phyloP scores from a whole-genome alignment of 2,113 vertebrate genomes.

The Hippocampus mohnikei region DNA sequence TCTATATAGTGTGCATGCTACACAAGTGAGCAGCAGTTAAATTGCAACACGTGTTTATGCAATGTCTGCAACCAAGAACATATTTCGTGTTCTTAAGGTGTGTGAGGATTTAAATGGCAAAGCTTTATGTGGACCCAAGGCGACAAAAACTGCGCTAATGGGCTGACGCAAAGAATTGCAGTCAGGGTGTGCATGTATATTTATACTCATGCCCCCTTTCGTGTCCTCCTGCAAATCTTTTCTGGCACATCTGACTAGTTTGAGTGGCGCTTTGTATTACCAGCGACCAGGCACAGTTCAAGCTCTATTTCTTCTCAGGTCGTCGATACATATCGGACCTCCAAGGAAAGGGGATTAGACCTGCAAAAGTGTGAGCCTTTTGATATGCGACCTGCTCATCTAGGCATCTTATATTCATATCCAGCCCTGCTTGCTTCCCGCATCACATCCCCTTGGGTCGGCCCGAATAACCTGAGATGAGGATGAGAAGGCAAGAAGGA shows the following conservation, averaged over 20 bases:
- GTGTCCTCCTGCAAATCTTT: constrained; percentile 66
- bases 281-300: constrained; percentile 58
- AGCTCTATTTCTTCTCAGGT: constrained; percentile 56
- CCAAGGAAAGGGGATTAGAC: constrained; percentile 64
- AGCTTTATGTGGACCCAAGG: constrained; percentile 27
- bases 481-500: constrained; percentile 32
- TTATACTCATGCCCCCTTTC: constrained; percentile 65
- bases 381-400: constrained; percentile 65
- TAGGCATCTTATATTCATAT: constrained; percentile 64
- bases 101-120: constrained; percentile 32
- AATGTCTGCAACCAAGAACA: not conserved
- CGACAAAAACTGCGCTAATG: constrained; percentile 55
- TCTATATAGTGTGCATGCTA: not conserved
- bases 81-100: constrained; percentile 16
- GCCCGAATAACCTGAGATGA: constrained; percentile 60
- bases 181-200: constrained; percentile 68
- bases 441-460: constrained; percentile 18
- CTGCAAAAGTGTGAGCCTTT: constrained; percentile 58
- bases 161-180: constrained; percentile 62
- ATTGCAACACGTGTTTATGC: not conserved
- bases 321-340: constrained; percentile 58
- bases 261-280: constrained; percentile 66
- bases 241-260: constrained; percentile 54
- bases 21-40: not conserved
- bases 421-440: constrained; percentile 24